phyloP scores from a whole-genome alignment of 2,797 vertebrate genomes.

The Mormyrops attenuatus region DNA sequence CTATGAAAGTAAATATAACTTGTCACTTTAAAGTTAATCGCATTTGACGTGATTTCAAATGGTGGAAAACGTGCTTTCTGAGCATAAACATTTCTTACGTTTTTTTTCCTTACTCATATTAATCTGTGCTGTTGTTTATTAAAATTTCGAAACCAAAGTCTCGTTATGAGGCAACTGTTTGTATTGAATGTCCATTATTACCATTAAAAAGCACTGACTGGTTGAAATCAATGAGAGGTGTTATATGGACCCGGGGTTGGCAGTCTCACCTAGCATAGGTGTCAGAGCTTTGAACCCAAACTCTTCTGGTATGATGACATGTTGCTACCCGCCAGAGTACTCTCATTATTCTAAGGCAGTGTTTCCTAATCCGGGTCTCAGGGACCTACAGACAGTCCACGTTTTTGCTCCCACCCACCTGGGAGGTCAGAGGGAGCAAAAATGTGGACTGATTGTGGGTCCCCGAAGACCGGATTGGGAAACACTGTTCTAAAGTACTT shows the following conservation, averaged over 20 bases:
- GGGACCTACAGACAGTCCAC: neutral
- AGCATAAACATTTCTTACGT: neutral
- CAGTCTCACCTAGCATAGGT: neutral
- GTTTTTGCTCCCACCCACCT: neutral
- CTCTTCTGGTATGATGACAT: neutral
- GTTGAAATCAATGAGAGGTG: neutral
- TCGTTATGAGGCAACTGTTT: neutral
- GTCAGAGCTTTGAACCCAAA: neutral
- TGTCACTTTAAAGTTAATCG: neutral
- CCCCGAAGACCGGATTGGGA: neutral
- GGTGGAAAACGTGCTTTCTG: slow-evolving; percentile 13
- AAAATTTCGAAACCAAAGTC: slow-evolving; percentile 2
- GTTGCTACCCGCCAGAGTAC: neutral
- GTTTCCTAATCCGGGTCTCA: neutral
- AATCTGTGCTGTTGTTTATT: slow-evolving; percentile 15
- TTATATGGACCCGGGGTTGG: neutral
- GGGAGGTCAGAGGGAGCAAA: neutral
- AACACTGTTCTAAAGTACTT: neutral
- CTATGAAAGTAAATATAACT: neutral
- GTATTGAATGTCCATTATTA: neutral
- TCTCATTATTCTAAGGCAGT: neutral
- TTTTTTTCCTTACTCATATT: neutral
- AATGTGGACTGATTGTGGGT: neutral
- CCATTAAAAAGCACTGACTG: neutral
- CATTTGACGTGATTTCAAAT: slow-evolving; percentile 10